Base-by-base conservation (phyloP, 2,888 invertebrate genomes). In the Eilema griseolum region DNA sequence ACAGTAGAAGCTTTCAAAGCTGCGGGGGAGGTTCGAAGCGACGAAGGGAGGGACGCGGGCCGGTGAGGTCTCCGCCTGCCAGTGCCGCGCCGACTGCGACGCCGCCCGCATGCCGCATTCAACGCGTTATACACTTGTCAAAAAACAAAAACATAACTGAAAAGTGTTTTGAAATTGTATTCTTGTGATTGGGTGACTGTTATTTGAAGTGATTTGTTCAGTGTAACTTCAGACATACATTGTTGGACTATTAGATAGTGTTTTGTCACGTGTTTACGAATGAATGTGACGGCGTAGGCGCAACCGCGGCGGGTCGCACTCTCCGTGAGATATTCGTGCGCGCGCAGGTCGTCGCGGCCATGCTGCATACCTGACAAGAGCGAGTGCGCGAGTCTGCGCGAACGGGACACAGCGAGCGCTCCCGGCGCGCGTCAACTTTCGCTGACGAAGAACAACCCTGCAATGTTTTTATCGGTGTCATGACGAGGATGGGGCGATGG, bases 361-460 rank as follows among this genome's bases (percentile, higher is more conserved):
- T 95, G 95, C 95, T 95, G 95, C 95, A 95, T 95, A 95, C 95
- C 95, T 95, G 93, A 94, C 89, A 85, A 85, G 93, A 94, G 93
- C 84, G 94, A 94, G 93, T 84, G 92, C 93, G 94, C 93, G 85
- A 90, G 89, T 88, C 86, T 92, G 94, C 91, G 95, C 89, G 94
- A 94, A 92, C 92, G 93, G 92, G 94, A 93, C 92, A 89, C 90
- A 91, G 88, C 89, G 87, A 91, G 87, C 83, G 88, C 84, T 91
- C 89, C 90, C 88, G 89, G 89, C 80, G 88, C 85, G 85, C 88
- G 86, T 86, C 83, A 84, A 90, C 89, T 92, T 92, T 91, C 87
- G 89, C 90, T 90, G 92, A 88, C 89, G 88, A 89, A 88, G 89
- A 91, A 89, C 85, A 87, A 88, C 86, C 84, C 86, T 91, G 91